Evolutionary conservation across 2,113 vertebrate genomes (phyloP).

Genomic region (Odontophorus gujanensis): DNA sequence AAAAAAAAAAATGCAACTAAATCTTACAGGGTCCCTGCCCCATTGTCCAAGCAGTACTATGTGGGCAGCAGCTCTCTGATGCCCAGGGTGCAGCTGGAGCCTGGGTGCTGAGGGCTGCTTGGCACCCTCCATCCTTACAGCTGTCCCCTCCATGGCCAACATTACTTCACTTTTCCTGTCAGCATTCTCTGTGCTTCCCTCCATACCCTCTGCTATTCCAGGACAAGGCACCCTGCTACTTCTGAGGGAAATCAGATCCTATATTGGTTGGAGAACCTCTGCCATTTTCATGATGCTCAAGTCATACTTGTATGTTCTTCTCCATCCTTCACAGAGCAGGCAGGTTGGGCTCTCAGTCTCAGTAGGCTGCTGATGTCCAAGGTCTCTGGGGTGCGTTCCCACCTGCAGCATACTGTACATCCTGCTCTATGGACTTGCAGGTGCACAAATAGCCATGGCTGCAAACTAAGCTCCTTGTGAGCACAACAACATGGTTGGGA

Average conservation of each 20-base stretch:
- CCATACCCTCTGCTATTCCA: background rate
- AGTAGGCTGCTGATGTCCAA: background rate
- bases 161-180: background rate
- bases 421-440: fast-evolving
- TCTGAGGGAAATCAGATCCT: background rate
- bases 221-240: background rate
- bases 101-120: background rate
- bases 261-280: background rate
- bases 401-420: background rate
- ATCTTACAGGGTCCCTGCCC: background rate
- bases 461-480: background rate
- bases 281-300: background rate
- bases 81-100: fast-evolving
- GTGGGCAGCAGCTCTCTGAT: background rate
- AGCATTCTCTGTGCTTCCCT: background rate
- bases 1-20: background rate
- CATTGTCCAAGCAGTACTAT: background rate
- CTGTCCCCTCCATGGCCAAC: background rate
- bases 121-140: background rate
- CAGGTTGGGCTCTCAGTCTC: background rate
- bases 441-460: fast-evolving
- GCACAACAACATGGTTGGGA: background rate
- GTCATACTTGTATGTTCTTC: background rate
- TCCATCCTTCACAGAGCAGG: background rate
- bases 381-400: fast-evolving